Evolutionary conservation across 2,888 invertebrate genomes (phyloP).

Genomic region (Ptychoptera contaminata): DNA sequence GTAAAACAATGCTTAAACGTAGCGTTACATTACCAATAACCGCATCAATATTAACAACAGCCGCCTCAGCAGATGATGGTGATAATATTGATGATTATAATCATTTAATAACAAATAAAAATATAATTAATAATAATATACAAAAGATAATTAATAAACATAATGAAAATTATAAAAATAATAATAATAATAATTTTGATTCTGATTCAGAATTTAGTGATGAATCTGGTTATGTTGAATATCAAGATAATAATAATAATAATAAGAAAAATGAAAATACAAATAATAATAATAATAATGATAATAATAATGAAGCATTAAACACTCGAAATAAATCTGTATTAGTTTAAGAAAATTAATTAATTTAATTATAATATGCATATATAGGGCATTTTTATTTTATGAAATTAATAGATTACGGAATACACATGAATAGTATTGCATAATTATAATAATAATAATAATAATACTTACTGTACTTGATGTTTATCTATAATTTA

Average conservation of each 20-base stretch:
- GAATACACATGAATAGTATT: too few relatives aligned
- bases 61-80: not conserved
- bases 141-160: not conserved
- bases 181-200: constrained; percentile 33
- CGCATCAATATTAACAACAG: not conserved
- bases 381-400: too few relatives aligned
- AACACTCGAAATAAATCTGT: too few relatives aligned
- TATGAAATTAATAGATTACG: too few relatives aligned
- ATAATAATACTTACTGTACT: too few relatives aligned
- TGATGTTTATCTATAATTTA: too few relatives aligned
- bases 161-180: not conserved
- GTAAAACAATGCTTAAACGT: not conserved
- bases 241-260: constrained; percentile 31
- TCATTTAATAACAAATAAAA: not conserved
- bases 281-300: too few relatives aligned
- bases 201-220: constrained; percentile 75
- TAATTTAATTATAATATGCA: too few relatives aligned
- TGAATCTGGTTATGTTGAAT: constrained; percentile 82
- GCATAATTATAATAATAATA: too few relatives aligned
- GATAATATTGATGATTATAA: not conserved
- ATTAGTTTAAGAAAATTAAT: too few relatives aligned
- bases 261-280: not conserved
- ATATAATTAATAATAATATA: not conserved
- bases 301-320: too few relatives aligned
- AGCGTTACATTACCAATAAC: constrained; percentile 1